Percentiles rank a stretch among this genome's conserved stretches.
These are phyloP conservation scores for Hybognathus amarus DNA, from an alignment of 2,797 vertebrate genomes.

Conservation along the genomic window DNA sequence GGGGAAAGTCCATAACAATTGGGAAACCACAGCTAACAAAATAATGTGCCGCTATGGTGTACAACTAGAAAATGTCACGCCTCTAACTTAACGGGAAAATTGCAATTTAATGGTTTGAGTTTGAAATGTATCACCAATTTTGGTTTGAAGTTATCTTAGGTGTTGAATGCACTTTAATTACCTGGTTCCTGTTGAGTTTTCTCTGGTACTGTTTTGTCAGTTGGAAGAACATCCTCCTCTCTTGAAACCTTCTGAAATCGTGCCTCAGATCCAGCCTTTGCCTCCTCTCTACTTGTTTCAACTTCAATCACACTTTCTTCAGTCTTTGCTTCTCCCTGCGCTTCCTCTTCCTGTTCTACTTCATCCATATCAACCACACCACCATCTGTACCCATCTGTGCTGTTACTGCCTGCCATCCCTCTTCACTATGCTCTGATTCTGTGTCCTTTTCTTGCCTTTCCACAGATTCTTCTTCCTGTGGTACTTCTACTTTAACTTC, in stretches of 20 bases:
- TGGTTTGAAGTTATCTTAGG: background rate
- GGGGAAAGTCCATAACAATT: constrained; percentile 17
- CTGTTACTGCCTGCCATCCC: constrained; percentile 12
- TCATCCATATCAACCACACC: constrained; percentile 45
- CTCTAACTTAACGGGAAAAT: background rate
- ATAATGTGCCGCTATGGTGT: constrained; percentile 32
- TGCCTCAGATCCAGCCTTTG: constrained; percentile 50
- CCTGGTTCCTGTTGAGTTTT: constrained; percentile 44
- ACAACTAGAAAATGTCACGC: background rate
- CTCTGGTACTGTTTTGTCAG: constrained; percentile 39
- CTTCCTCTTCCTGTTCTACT: constrained; percentile 35
- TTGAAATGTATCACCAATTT: background rate
- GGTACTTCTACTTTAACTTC: constrained; percentile 32
- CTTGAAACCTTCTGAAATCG: constrained; percentile 34
- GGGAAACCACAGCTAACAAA: constrained; percentile 40
- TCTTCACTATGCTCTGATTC: constrained; percentile 38
- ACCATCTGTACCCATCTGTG: constrained; percentile 15
- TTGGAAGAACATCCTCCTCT: constrained; percentile 54
- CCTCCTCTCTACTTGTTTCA: constrained; percentile 26
- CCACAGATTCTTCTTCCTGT: constrained; percentile 28
- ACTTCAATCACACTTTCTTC: constrained; percentile 25
- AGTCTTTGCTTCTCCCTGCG: constrained; percentile 51
- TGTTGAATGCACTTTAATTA: constrained; percentile 29
- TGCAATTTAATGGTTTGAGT: background rate
- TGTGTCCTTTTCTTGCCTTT: constrained; percentile 39